Evolutionary conservation across 2,888 invertebrate species (phyloP), one percentile per base, ranked within the genome.

Genomic region (Plagodis pulveraria): DNA sequence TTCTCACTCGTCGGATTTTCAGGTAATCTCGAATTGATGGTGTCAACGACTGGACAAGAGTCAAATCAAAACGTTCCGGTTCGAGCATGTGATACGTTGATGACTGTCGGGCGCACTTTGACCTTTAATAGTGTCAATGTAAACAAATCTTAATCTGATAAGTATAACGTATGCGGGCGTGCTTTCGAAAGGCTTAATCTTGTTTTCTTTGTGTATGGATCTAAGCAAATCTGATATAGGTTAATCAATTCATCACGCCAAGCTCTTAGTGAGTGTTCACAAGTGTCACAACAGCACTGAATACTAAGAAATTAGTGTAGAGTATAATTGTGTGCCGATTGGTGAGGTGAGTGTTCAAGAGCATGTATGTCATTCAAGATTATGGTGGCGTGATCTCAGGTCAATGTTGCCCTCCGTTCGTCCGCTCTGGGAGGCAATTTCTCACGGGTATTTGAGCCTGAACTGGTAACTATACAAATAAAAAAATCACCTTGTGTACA

Each of bases 1-100:
- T 89, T 91, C 91, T 90, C 89, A 91, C 88, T 90, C 88, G 84
- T 85, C 85, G 87, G 84, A 86, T 88, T 89, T 88, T 87, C 84
- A 85, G 81, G 81, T 90, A 91, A 91, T 88, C 91, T 85, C 77
- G 74, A 89, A 82, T 88, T 88, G 84, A 85, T 89, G 82, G 83
- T 84, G 81, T 84, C 85, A 72, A 74, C 80, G 80, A 76, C 80
- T 80, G 81, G 76, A 65, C 68, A 76, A 69, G 67, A 68, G 74
- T 77, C 79, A 76, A 72, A 80, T 75, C 78, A 77, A 72, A 80
- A 74, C 74, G 70, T 72, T 70, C 71, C 71, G 74, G 73, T 71
- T 70, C 68, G 71, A 75, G 71, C 60, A 62, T 62, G 61, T 66
- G 65, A 67, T 72, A 70, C 67, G 66, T 65, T 57, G 64, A 74